Evolutionary conservation across 2,797 vertebrate genomes (phyloP), one percentile per base, ranked within the genome.

Genomic region (Phoeniculus purpureus): DNA sequence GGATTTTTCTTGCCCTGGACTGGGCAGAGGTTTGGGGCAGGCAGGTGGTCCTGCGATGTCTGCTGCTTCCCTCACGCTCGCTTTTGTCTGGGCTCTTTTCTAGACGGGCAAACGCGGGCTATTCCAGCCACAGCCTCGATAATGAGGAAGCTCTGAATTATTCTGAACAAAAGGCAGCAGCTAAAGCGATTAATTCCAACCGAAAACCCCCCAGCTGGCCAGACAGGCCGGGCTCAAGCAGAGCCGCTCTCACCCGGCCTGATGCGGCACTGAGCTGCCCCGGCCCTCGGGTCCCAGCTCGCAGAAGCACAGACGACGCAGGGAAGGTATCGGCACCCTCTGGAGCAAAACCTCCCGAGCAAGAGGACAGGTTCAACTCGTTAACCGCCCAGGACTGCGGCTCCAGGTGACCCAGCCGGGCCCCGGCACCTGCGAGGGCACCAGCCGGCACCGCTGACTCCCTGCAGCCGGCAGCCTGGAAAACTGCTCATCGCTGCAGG

Each of bases 101-200:
- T 91, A 96, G 82, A 87, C 61, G 82, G 92, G 78, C 89, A 92
- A 76, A 90, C 91, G 92, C 1, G 4, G 76, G 55, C 93, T 85
- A 77, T 85, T 87, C 79, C 87, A 67, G 87, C 31, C 93, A 48
- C 0, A 1, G 81, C 76, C 89, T 56, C 4, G 47, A 43, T 87
- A 87, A 93, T 76, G 62, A 91, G 89, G 92, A 92, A 94, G 92
- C 84, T 91, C 83, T 75, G 83, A 92, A 73, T 94, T 73, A 80
- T 85, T 85, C 91, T 85, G 47, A 91, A 96, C 91, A 94, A 92
- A 94, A 85, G 95, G 61, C 82, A 72, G 76, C 76, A 80, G 65
- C 82, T 92, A 87, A 93, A 87, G 70, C 73, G 37, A 74, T 75
- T 89, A 87, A 91, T 40, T 77, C 70, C 80, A 80, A 48, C 76